Conservation (phyloP, 1,140 invertebrate genomes). For the Trichonephila clavata region DNA sequence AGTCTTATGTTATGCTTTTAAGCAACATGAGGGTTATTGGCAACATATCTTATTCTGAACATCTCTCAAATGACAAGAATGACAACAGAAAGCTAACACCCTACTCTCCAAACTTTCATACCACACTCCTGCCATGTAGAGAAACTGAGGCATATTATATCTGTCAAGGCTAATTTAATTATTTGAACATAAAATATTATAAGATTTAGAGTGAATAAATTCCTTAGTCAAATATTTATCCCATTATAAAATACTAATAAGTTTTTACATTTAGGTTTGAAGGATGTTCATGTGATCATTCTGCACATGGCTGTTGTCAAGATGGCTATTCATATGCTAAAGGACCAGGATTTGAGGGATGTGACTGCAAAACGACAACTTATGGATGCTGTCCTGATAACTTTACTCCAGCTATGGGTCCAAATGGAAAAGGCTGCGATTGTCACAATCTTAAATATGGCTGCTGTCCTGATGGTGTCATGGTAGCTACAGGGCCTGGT, state of each 20-base stretch:
- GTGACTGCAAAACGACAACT: slow-evolving; percentile 79
- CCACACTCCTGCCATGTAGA: no score
- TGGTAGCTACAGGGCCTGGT: slow-evolving; percentile 84
- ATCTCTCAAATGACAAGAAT: no score
- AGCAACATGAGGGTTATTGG: no score
- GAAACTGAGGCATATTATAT: no score
- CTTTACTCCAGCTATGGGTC: slow-evolving; percentile 88
- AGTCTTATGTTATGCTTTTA: no score
- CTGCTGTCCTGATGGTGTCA: slow-evolving; percentile 91
- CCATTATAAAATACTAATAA: background rate
- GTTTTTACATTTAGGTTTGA: slow-evolving; percentile 74
- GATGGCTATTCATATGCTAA: slow-evolving; percentile 85
- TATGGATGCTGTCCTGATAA: slow-evolving; percentile 94
- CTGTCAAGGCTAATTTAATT: background rate
- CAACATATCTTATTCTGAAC: no score
- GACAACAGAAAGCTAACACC: no score
- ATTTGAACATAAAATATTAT: background rate
- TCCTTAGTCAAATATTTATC: background rate
- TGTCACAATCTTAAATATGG: slow-evolving; percentile 88
- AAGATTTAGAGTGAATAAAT: background rate
- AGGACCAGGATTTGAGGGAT: slow-evolving; percentile 84
- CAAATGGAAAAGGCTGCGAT: slow-evolving; percentile 79
- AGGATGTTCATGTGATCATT: slow-evolving; percentile 91
- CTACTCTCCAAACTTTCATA: no score
- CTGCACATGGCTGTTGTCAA: slow-evolving; percentile 89